These are phyloP conservation scores for Cantharis nigra DNA, from an alignment of 2,888 invertebrate species.

Conservation along the genomic window DNA sequence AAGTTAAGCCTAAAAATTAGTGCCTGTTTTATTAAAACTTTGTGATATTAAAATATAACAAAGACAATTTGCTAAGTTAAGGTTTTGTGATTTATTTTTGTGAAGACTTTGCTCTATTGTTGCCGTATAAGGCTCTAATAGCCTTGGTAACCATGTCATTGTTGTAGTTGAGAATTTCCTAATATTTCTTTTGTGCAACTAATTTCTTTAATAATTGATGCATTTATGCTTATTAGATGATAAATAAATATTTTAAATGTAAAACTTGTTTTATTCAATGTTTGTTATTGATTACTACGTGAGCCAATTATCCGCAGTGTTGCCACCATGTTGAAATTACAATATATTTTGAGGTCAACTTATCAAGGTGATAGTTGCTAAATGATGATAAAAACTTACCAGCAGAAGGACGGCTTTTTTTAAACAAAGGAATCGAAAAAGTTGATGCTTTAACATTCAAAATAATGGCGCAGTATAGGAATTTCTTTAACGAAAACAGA, in stretches of 20 bases:
- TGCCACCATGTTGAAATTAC: not conserved
- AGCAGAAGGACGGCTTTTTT: not conserved
- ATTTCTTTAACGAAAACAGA: too few relatives aligned
- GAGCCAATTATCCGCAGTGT: not conserved
- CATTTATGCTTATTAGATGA: slow-evolving; percentile 15
- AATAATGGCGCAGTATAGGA: not conserved
- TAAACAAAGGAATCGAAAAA: not conserved
- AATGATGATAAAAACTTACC: not conserved
- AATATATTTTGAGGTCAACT: not conserved
- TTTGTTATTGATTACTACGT: not conserved
- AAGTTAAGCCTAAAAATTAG: slow-evolving; percentile 43
- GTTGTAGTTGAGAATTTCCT: not conserved
- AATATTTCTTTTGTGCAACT: not conserved
- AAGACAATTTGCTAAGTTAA: slow-evolving; percentile 16
- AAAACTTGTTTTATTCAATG: not conserved
- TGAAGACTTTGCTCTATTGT: slow-evolving; percentile 2
- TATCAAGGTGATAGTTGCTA: not conserved
- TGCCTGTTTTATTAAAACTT: not conserved
- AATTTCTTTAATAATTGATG: slow-evolving; percentile 10
- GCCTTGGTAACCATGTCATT: slow-evolving; percentile 3
- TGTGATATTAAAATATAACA: slow-evolving; percentile 10
- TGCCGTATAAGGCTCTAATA: not conserved
- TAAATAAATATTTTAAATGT: slow-evolving; percentile 3
- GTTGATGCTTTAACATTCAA: not conserved
- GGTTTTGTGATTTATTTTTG: slow-evolving; percentile 12